Evolutionary conservation across 2,888 invertebrate species (phyloP).

Genomic region (Allacma fusca): DNA sequence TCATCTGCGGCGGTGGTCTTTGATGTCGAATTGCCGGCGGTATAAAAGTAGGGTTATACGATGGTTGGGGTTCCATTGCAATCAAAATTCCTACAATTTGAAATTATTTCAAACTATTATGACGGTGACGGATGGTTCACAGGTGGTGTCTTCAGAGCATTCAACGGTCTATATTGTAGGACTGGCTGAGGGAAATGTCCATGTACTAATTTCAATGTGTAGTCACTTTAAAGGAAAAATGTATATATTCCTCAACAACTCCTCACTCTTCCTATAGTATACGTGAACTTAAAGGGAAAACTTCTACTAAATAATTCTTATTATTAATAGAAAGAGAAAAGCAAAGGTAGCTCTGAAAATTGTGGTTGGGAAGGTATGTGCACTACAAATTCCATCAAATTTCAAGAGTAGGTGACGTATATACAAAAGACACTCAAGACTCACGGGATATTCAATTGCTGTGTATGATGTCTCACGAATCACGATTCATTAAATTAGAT

Average conservation of each 20-base stretch:
- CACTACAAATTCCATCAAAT: too few relatives aligned
- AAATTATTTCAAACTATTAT: background rate
- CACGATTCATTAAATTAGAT: background rate
- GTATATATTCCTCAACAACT: too few relatives aligned
- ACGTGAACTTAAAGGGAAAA: too few relatives aligned
- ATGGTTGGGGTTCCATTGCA: background rate
- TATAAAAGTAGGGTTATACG: conserved; percentile 4
- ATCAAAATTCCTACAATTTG: background rate
- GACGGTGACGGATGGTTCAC: background rate
- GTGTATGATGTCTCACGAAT: background rate
- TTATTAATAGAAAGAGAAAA: too few relatives aligned
- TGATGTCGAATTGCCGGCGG: background rate
- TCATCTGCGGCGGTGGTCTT: conserved; percentile 6
- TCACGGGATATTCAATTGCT: background rate
- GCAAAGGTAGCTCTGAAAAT: too few relatives aligned
- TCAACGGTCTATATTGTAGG: background rate
- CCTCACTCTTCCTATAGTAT: too few relatives aligned
- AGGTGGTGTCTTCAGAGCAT: background rate
- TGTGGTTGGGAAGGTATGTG: too few relatives aligned
- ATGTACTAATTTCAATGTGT: too few relatives aligned
- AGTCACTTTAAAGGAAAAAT: too few relatives aligned
- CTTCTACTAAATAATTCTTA: too few relatives aligned
- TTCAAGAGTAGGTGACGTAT: too few relatives aligned
- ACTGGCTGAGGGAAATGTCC: too few relatives aligned
- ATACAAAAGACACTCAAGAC: background rate